Evolutionary conservation across 2,888 invertebrate genomes (phyloP), one percentile per base, ranked within the genome.

Genomic region (Euzophera pinguis): DNA sequence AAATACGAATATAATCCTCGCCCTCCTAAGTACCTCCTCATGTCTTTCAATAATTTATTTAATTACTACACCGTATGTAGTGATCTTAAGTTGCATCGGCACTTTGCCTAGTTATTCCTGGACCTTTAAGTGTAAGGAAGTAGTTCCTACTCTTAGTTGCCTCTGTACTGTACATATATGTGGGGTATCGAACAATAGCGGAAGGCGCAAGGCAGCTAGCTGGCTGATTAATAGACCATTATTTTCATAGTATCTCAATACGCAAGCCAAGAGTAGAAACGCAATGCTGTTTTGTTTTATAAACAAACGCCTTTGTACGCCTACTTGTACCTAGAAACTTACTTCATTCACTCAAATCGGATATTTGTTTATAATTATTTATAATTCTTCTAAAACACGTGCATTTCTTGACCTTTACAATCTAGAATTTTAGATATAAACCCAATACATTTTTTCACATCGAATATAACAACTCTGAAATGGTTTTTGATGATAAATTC

Each of bases 261-360:
- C 65, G 63, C 69, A 71, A 69, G 71, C 73, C 74, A 67, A 72
- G 73, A 74, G 69, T 71, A 72, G 74, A 70, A 75, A 74, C 69
- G 71, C 62, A 3, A 22, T 62, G 65, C 68, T 64, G 73, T 73
- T 67, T 78, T 86, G 84, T 88, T 89, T 86, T 84, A 82, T 83
- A 88, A 89, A 88, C 86, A 88, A 68, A 60, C 70, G 69, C 83
- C 84, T 83, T 85, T 86, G 83, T 86, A 71, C 64, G 57, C 68
- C 69, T 63, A 71, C 67, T 63, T 64, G 69, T 73, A 68, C 70
- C 67, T 69, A 73, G 69, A 70, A 38, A 71, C 71, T 69, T 67
- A 63, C 67, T 65, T 68, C 64, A 71, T 72, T 67, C 66, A 68
- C 67, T 70, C 74, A 62, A 73, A 73, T 73, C 68, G 65, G 61